Evolutionary conservation across 2,113 vertebrate species (phyloP).

Genomic region (Varanus salvator): DNA sequence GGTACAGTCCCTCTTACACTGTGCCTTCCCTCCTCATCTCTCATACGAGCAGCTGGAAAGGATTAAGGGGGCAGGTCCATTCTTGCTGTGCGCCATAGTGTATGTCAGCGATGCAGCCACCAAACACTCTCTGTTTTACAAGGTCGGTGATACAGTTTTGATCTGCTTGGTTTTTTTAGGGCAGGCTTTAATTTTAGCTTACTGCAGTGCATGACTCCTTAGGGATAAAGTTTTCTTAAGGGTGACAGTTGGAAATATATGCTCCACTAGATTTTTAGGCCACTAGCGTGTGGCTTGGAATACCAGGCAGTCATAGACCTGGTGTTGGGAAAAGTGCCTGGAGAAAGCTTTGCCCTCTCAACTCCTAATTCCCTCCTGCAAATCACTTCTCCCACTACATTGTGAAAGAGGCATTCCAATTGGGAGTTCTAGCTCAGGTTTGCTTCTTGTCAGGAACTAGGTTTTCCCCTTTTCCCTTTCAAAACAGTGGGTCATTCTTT

Average conservation of each 20-base stretch:
- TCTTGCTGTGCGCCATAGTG: too few species aligned
- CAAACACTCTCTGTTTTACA: too few species aligned
- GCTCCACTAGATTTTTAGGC: background rate
- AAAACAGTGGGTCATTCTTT: too few species aligned
- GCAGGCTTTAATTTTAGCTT: background rate
- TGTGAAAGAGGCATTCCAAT: background rate
- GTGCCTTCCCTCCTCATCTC: too few species aligned
- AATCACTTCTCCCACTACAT: background rate
- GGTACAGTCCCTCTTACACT: too few species aligned
- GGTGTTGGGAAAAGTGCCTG: background rate
- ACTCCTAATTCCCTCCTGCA: background rate
- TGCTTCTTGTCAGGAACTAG: background rate
- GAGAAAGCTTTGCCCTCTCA: background rate
- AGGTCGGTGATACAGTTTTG: background rate
- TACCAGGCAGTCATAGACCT: background rate
- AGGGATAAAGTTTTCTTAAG: background rate
- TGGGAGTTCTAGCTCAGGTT: background rate
- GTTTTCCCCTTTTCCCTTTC: too few species aligned
- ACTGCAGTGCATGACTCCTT: background rate
- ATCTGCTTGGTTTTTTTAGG: background rate
- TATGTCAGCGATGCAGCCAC: too few species aligned
- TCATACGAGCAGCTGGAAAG: too few species aligned
- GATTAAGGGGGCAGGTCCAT: too few species aligned
- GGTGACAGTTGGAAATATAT: background rate
- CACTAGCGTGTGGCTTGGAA: background rate